Base-by-base conservation (phyloP, 2,888 invertebrate species). In the Nomada fucata region DNA sequence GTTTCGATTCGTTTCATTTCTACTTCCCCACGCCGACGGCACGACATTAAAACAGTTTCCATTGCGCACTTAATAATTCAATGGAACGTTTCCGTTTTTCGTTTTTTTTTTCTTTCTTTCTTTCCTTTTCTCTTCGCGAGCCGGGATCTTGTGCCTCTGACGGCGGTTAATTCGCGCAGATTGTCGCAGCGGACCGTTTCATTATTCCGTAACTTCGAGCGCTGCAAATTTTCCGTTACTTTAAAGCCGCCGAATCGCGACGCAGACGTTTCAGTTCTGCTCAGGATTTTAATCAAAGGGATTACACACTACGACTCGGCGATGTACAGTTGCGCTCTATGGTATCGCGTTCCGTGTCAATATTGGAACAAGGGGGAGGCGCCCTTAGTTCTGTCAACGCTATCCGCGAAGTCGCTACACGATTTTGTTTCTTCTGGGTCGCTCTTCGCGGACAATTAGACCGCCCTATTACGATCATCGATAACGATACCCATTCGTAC, bases 401-500 rank as follows among this genome's bases (percentile, higher is more conserved):
- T 23, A 18, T 15, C 10, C 0, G 0, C 26, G 29, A 4, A 15
- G 29, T 23, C 23, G 26, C 20, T 64, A 20, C 2, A 36, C 15
- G 55, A 63, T 44, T 59, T 64, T 42, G 29, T 61, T 47, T 20
- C 18, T 65, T 52, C n/a, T 3, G 29, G 53, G 5, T 18, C 42
- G 36, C 18, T 13, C 23, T 50, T 63, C 23, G 20, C 18, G 73
- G 52, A 11, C 42, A 50, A 65, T 72, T 59, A 71, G 13, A n/a
- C 36, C 68, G 29, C 44, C 47, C 23, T 18, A 5, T 50, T 60
- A 29, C 26, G n/a, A 42, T 50, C 63, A 26, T 76, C 80, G 63
- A 82, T 55, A 72, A 76, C 72, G 67, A 63, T 79, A 53, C 11
- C 23, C 70, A 64, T 71, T 74, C 79, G 50, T 57, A 73, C 64